phyloP scores from a whole-genome alignment of 2,888 invertebrate species.

The Hyposoter dolosus region DNA sequence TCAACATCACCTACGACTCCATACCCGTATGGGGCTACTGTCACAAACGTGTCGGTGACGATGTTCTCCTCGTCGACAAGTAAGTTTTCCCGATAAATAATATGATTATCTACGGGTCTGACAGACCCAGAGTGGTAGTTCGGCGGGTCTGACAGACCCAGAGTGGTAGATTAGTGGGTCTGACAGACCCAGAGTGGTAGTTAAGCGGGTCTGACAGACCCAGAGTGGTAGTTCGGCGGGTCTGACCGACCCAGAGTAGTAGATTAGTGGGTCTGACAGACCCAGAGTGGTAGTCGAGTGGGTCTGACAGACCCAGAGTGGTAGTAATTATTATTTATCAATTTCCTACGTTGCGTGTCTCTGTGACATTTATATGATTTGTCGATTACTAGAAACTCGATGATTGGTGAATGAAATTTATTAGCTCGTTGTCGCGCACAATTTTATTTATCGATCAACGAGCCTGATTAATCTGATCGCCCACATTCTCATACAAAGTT shows the following conservation, averaged over 20 bases:
- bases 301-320: too few species aligned
- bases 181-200: too few species aligned
- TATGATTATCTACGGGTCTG: too few species aligned
- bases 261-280: too few species aligned
- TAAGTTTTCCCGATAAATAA: conserved; percentile 77
- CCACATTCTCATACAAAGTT: not conserved
- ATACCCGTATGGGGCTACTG: conserved; percentile 89
- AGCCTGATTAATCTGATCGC: not conserved
- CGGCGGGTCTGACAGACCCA: too few species aligned
- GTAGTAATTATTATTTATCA: not conserved
- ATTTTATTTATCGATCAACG: not conserved
- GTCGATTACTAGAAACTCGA: not conserved
- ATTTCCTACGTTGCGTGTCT: not conserved
- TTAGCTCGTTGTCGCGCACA: not conserved
- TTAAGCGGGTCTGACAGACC: too few species aligned
- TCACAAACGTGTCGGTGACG: conserved; percentile 87
- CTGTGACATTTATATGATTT: not conserved
- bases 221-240: too few species aligned
- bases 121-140: too few species aligned
- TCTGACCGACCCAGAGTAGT: too few species aligned
- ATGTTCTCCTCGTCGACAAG: conserved; percentile 88
- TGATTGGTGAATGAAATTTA: not conserved
- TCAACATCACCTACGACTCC: conserved; percentile 88
- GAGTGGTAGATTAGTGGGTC: too few species aligned
- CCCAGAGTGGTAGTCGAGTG: too few species aligned